These are phyloP conservation scores for Ochropleura plecta DNA, from an alignment of 2,888 invertebrate species.

Conservation along the genomic window DNA sequence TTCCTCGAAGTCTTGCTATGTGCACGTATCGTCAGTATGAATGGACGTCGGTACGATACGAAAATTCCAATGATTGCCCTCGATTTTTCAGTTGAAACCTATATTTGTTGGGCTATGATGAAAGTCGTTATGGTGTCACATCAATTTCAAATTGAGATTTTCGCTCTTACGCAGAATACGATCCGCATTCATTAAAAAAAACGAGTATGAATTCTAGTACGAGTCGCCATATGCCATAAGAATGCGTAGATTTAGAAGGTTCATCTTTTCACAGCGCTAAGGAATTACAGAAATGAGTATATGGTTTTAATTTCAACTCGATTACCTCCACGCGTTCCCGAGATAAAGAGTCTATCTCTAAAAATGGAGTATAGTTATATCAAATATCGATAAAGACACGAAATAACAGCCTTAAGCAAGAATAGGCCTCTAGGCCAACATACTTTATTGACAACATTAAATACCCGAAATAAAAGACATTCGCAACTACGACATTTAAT, in stretches of 20 bases:
- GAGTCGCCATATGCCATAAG: no score
- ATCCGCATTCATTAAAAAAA: not conserved
- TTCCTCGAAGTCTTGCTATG: conserved; percentile 85
- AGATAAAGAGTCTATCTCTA: no score
- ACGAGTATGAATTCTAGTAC: no score
- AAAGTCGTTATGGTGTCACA: conserved; percentile 3
- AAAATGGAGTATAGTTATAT: not conserved
- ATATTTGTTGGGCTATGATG: conserved; percentile 50
- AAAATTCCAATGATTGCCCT: conserved; percentile 73
- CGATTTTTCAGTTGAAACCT: conserved; percentile 62
- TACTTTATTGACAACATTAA: not conserved
- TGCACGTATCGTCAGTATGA: conserved; percentile 72
- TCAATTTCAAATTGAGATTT: not conserved
- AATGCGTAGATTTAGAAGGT: no score
- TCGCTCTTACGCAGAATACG: not conserved
- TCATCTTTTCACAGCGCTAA: no score
- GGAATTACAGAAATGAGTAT: no score
- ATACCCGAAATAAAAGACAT: not conserved
- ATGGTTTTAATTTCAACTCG: no score
- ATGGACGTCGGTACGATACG: conserved; percentile 67
- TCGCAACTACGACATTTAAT: not conserved
- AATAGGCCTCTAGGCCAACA: not conserved
- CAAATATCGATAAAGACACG: not conserved
- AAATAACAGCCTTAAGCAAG: not conserved
- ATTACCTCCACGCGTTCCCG: no score